A percentile compares a stretch with the other conserved stretches of the same genome.
Conservation (phyloP, 1,140 invertebrate species). For the Periplaneta americana region DNA sequence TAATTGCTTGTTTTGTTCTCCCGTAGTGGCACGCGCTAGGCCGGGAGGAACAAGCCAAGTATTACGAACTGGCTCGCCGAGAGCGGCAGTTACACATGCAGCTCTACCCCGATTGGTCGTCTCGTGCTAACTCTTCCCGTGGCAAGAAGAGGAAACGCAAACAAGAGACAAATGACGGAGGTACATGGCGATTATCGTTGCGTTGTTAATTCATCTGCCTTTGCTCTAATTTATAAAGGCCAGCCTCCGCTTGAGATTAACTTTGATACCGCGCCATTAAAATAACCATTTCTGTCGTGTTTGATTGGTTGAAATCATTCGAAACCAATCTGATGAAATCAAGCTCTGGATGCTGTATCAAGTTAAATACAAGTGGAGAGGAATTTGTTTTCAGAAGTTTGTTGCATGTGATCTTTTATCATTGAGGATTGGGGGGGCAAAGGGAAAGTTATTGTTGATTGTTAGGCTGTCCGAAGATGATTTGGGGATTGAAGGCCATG, state of each 20-base stretch:
- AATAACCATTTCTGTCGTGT: conserved; percentile 17
- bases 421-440: background rate
- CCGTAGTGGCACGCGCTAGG: conserved; percentile 96
- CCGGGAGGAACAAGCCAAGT: conserved; percentile 98
- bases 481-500: background rate
- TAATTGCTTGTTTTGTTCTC: conserved; percentile 39
- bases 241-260: conserved; percentile 8
- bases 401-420: conserved; percentile 4
- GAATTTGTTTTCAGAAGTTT: conserved; percentile 11
- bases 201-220: background rate
- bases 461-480: background rate
- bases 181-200: conserved; percentile 44
- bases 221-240: too few relatives aligned
- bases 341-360: conserved; percentile 20
- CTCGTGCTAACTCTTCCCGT: conserved; percentile 94
- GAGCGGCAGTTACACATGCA: conserved; percentile 98
- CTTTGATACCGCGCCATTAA: background rate
- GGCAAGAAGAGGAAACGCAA: conserved; percentile 99
- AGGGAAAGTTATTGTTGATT: background rate
- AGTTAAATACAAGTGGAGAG: conserved; percentile 13
- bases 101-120: conserved; percentile 98
- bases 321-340: conserved; percentile 16
- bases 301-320: conserved; percentile 19
- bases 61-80: conserved; percentile 98
- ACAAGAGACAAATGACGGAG: conserved; percentile 95